These are phyloP conservation scores for Calidris pygmaea DNA, from an alignment of 2,113 vertebrate genomes.

Conservation along the genomic window DNA sequence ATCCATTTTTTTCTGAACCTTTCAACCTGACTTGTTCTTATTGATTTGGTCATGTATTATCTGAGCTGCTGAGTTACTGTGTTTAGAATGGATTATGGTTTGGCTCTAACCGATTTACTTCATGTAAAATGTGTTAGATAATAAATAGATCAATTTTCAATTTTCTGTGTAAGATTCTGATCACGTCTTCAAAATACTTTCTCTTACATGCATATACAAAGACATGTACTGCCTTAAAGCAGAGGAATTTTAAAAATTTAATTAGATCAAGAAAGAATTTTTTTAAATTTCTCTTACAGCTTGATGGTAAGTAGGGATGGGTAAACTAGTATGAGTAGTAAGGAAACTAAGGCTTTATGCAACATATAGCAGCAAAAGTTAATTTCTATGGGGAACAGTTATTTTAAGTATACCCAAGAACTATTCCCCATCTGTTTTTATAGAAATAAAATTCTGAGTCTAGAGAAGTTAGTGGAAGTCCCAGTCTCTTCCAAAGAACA, in stretches of 20 bases:
- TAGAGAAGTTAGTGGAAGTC: background rate
- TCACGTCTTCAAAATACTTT: background rate
- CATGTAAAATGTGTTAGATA: background rate
- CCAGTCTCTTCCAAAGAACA: background rate
- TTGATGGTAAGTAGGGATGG: background rate
- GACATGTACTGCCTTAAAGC: background rate
- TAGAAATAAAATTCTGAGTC: background rate
- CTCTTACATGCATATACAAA: background rate
- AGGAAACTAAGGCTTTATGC: background rate
- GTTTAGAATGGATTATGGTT: constrained; percentile 36
- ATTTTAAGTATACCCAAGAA: background rate
- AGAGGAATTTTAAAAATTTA: background rate
- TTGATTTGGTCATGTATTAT: constrained; percentile 8
- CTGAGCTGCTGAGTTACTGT: background rate
- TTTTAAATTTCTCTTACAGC: background rate
- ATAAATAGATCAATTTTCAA: background rate
- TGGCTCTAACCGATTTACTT: constrained; percentile 12
- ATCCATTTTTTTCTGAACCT: constrained; percentile 1
- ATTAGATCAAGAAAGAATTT: background rate
- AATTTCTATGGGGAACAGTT: background rate
- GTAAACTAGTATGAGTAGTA: background rate
- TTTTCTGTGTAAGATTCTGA: background rate
- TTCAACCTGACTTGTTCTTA: constrained; percentile 11
- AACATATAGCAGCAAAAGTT: background rate
- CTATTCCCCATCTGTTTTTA: background rate